These are phyloP conservation scores for Trachymyrmex cornetzi DNA, from an alignment of 1,140 invertebrate species.

Conservation along the genomic window DNA sequence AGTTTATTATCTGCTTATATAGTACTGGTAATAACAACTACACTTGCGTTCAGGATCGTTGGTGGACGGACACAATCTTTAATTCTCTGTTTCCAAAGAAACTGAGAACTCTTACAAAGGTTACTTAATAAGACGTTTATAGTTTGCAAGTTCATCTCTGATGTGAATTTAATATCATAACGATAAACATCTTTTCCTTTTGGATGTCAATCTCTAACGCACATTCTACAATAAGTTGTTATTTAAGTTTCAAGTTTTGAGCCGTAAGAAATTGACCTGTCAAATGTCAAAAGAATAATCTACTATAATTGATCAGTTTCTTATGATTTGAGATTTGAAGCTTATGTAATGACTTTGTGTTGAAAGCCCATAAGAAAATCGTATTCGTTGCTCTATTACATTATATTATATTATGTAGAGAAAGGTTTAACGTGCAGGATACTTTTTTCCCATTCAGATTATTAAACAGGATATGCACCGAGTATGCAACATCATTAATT, in stretches of 20 bases:
- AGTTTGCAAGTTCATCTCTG: slow-evolving; percentile 14
- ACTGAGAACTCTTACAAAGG: slow-evolving; percentile 61
- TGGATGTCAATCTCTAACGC: slow-evolving; percentile 21
- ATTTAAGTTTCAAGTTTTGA: background rate
- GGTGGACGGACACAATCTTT: slow-evolving; percentile 88
- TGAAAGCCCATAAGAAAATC: slow-evolving; percentile 19
- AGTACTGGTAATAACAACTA: slow-evolving; percentile 90
- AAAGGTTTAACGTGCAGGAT: slow-evolving; percentile 44
- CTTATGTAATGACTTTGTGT: too few species aligned
- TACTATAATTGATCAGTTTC: too few species aligned
- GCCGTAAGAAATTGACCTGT: too few species aligned
- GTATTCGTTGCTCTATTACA: slow-evolving; percentile 42
- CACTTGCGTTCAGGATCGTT: slow-evolving; percentile 92
- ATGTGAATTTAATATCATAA: slow-evolving; percentile 4
- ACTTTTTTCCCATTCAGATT: slow-evolving; percentile 44
- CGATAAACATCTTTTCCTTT: slow-evolving; percentile 1
- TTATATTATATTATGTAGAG: slow-evolving; percentile 3
- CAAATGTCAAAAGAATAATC: too few species aligned
- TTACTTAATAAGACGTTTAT: slow-evolving; percentile 15
- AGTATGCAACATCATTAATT: slow-evolving; percentile 4
- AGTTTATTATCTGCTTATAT: slow-evolving; percentile 92
- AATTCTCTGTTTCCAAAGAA: slow-evolving; percentile 79
- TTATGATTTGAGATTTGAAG: too few species aligned
- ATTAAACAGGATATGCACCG: slow-evolving; percentile 1
- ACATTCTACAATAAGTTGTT: background rate